A percentile compares a stretch with the other conserved stretches of the same genome.
Conservation (phyloP, 1,140 invertebrate genomes). For the Drosophila serrata region DNA sequence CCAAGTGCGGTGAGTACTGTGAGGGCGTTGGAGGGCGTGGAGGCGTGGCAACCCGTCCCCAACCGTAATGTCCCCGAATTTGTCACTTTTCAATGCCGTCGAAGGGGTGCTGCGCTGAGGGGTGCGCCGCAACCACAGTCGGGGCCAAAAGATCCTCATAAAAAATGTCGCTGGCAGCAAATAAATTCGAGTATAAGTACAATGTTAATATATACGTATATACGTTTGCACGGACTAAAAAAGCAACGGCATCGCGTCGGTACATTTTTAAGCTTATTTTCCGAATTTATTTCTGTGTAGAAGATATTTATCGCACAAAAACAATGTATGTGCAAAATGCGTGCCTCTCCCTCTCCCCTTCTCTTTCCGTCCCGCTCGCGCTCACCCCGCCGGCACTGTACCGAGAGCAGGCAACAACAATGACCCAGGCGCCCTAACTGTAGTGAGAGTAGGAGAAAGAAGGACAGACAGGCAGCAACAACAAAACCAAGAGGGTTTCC, state of each 20-base stretch:
- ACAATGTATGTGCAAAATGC: constrained; percentile 55
- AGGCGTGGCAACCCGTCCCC: constrained; percentile 18
- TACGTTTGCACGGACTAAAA: constrained; percentile 41
- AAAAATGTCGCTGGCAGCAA: constrained; percentile 73
- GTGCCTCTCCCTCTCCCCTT: constrained; percentile 22
- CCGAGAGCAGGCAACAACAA: constrained; percentile 45
- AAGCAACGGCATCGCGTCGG: constrained; percentile 59
- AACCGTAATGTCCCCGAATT: constrained; percentile 12
- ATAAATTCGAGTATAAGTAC: constrained; percentile 53
- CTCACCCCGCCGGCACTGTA: constrained; percentile 55
- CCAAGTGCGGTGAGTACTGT: constrained; percentile 73
- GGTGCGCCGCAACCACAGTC: constrained; percentile 38
- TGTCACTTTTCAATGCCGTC: constrained; percentile 62
- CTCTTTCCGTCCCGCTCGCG: constrained; percentile 8
- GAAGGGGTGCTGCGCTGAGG: neutral
- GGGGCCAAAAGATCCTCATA: constrained; percentile 65
- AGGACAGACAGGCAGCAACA: constrained; percentile 25
- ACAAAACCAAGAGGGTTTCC: constrained; percentile 46
- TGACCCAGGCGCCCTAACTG: constrained; percentile 38
- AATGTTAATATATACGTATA: constrained; percentile 22
- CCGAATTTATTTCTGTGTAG: constrained; percentile 63
- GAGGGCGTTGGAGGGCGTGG: constrained; percentile 17
- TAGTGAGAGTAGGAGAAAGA: constrained; percentile 34
- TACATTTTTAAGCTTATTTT: constrained; percentile 67
- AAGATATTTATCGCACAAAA: constrained; percentile 50